A percentile compares a stretch with the other conserved stretches of the same genome.
These are phyloP conservation scores for Picus viridis DNA, from an alignment of 2,797 vertebrate species.

Conservation along the genomic window DNA sequence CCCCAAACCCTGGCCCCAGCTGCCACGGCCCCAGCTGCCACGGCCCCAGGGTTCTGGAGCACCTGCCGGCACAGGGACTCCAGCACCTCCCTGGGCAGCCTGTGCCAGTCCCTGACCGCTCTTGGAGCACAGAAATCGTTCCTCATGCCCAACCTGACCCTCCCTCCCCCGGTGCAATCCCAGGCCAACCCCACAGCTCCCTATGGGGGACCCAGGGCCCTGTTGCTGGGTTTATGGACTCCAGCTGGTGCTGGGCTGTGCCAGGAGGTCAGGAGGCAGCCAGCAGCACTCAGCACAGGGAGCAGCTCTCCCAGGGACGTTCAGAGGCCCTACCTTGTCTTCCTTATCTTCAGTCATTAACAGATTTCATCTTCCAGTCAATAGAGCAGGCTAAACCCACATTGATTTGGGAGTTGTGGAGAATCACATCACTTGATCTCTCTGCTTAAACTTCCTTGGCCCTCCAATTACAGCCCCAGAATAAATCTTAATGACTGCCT, in stretches of 20 bases:
- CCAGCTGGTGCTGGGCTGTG: background rate
- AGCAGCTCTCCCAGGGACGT: background rate
- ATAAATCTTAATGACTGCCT: slow-evolving; percentile 26
- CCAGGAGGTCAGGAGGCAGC: background rate
- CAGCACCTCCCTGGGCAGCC: too few species aligned
- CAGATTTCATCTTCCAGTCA: slow-evolving; percentile 52
- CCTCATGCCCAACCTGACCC: too few species aligned
- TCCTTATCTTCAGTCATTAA: slow-evolving; percentile 12
- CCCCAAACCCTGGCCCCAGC: too few species aligned
- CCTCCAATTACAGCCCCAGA: slow-evolving; percentile 31
- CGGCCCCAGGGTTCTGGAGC: too few species aligned
- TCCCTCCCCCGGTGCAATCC: too few species aligned
- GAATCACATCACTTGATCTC: slow-evolving; percentile 49
- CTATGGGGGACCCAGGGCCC: too few species aligned
- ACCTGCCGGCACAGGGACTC: too few species aligned
- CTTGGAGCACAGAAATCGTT: too few species aligned
- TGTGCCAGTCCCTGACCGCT: too few species aligned
- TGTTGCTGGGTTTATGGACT: too few species aligned
- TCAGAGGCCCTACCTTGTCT: background rate
- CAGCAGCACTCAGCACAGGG: rapidly evolving
- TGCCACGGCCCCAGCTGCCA: too few species aligned
- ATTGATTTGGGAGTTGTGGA: slow-evolving; percentile 50
- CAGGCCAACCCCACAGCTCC: too few species aligned
- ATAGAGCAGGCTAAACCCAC: slow-evolving; percentile 31
- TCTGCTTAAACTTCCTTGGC: slow-evolving; percentile 13